Evolutionary conservation across 2,113 vertebrate genomes (phyloP).

Genomic region (Dascyllus trimaculatus): DNA sequence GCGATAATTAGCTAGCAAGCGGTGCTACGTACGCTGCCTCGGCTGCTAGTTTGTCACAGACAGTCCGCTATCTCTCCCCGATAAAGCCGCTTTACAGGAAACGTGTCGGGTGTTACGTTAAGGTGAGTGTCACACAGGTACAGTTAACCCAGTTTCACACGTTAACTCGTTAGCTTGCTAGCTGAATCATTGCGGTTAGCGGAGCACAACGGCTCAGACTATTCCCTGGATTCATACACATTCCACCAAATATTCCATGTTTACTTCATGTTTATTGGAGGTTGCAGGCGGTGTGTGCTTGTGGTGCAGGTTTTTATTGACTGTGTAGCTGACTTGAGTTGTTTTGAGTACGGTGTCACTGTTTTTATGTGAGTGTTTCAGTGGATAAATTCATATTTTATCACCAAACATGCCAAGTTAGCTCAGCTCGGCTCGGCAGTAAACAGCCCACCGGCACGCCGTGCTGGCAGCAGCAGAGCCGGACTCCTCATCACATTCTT

Average conservation of each 20-base stretch:
- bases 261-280: conserved; percentile 17
- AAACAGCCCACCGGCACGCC: conserved; percentile 26
- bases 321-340: not conserved
- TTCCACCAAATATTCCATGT: conserved; percentile 45
- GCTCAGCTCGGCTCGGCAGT: conserved; percentile 26
- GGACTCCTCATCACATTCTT: conserved; percentile 25
- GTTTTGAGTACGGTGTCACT: conserved; percentile 4
- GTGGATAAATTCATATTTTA: conserved; percentile 28
- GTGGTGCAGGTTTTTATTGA: no score
- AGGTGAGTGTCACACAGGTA: conserved; percentile 71
- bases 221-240: conserved; percentile 63
- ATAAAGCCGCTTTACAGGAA: not conserved
- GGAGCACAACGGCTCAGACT: conserved; percentile 58
- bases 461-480: conserved; percentile 50
- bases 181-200: conserved; percentile 58
- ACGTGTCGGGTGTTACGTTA: conserved; percentile 7
- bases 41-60: conserved; percentile 20
- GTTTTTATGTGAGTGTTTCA: not conserved
- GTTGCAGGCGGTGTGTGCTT: not conserved
- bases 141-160: conserved; percentile 55
- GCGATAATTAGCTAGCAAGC: conserved; percentile 57
- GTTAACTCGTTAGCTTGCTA: conserved; percentile 51
- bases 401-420: conserved; percentile 27
- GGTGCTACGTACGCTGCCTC: conserved; percentile 16
- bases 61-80: conserved; percentile 17